phyloP scores from a whole-genome alignment of 2,797 vertebrate species.

The Onychomys torridus region DNA sequence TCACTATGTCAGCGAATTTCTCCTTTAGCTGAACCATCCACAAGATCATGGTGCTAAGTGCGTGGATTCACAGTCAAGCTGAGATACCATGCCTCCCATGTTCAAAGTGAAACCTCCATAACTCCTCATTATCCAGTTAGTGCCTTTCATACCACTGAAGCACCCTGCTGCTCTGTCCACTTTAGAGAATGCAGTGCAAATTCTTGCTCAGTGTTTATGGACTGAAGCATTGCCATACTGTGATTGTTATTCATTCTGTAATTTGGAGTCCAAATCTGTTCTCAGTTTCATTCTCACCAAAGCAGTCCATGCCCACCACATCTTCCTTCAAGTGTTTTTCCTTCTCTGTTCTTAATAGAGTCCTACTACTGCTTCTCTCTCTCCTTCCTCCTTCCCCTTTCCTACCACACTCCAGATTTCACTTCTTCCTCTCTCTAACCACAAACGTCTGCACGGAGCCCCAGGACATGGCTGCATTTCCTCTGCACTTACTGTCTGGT shows the following conservation, averaged over 20 bases:
- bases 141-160: neutral
- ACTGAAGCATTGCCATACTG: neutral
- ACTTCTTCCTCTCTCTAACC: neutral
- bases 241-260: neutral
- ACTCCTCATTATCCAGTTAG: fast-evolving
- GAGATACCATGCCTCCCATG: fast-evolving
- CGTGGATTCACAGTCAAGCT: neutral
- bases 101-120: no score
- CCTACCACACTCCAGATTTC: neutral
- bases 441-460: no score
- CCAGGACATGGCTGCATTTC: no score
- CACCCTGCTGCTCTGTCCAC: neutral
- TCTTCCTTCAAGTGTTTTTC: neutral
- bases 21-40: neutral
- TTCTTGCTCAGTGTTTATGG: neutral
- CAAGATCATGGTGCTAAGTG: fast-evolving
- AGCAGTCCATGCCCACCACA: fast-evolving
- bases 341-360: neutral
- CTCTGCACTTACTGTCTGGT: fast-evolving
- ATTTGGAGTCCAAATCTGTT: neutral
- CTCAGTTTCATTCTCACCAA: no score
- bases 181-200: neutral
- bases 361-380: no score
- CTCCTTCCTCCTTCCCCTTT: neutral
- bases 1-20: neutral